A percentile compares a stretch with the other conserved stretches of the same genome.
Conservation (phyloP, 2,797 vertebrate species). For the Ctenosaura bakeri region DNA sequence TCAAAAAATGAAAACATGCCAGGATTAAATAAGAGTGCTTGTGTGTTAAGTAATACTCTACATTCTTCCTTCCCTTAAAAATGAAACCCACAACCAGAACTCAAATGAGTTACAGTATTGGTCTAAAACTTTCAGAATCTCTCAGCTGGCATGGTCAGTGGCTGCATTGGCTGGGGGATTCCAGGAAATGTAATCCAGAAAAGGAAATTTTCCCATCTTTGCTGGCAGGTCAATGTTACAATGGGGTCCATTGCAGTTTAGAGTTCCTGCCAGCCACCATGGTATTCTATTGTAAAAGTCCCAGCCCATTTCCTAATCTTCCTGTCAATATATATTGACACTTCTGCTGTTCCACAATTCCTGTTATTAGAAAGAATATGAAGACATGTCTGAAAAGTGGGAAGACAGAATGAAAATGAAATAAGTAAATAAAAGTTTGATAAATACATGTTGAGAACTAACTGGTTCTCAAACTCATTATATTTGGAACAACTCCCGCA, state of each 20-base stretch:
- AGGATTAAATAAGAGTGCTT: not conserved
- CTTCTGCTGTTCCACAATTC: no score
- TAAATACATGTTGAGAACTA: not conserved
- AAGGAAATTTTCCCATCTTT: no score
- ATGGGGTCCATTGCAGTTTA: not conserved
- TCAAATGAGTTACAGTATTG: no score
- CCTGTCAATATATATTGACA: not conserved
- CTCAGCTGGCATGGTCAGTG: no score
- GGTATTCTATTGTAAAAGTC: not conserved
- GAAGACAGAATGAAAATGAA: no score
- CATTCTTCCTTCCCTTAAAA: not conserved
- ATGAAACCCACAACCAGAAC: not conserved
- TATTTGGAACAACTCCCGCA: no score
- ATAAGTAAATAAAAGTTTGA: no score
- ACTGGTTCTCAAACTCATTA: not conserved
- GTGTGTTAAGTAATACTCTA: not conserved
- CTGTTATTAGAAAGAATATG: no score
- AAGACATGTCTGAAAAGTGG: no score
- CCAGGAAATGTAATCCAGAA: no score
- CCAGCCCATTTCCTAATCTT: not conserved
- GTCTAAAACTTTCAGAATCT: no score
- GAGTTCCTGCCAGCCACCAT: not conserved
- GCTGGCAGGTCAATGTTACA: not conserved
- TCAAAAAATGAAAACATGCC: not conserved
- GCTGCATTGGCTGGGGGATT: no score